Percentiles rank a stretch among this genome's conserved stretches.
Evolutionary conservation across 1,140 invertebrate species (phyloP).

Genomic region (Saccostrea glomerata): DNA sequence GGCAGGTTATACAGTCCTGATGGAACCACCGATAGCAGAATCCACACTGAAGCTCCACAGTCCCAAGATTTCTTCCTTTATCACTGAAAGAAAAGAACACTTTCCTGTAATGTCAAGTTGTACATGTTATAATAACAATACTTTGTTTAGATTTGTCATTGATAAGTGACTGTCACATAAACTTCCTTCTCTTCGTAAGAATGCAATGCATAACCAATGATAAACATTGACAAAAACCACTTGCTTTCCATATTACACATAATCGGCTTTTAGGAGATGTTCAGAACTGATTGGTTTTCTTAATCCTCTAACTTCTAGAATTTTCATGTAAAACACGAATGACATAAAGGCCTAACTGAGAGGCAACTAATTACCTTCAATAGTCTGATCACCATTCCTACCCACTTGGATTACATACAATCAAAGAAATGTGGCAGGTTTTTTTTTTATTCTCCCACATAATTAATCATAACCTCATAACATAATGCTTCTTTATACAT

Average conservation of each 20-base stretch:
- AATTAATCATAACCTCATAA: no score
- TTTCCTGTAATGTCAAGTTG: neutral
- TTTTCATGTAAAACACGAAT: no score
- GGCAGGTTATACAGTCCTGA: constrained; percentile 93
- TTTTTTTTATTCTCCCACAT: no score
- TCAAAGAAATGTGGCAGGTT: no score
- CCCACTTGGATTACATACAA: no score
- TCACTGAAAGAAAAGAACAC: constrained; percentile 83
- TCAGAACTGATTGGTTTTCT: no score
- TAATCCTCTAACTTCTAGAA: no score
- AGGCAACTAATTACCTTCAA: no score
- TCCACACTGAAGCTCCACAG: constrained; percentile 93
- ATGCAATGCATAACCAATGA: neutral
- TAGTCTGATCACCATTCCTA: no score
- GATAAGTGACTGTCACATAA: neutral
- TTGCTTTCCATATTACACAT: neutral
- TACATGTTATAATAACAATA: neutral
- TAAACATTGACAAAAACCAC: neutral
- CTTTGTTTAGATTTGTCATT: neutral
- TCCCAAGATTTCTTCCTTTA: constrained; percentile 93
- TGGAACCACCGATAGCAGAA: constrained; percentile 95
- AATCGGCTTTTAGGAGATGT: no score
- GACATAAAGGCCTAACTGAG: no score
- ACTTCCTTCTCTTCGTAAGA: neutral
- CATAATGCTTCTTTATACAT: no score